Base-by-base conservation (phyloP, 2,888 invertebrate genomes). In the Leptinotarsa tumamoca region DNA sequence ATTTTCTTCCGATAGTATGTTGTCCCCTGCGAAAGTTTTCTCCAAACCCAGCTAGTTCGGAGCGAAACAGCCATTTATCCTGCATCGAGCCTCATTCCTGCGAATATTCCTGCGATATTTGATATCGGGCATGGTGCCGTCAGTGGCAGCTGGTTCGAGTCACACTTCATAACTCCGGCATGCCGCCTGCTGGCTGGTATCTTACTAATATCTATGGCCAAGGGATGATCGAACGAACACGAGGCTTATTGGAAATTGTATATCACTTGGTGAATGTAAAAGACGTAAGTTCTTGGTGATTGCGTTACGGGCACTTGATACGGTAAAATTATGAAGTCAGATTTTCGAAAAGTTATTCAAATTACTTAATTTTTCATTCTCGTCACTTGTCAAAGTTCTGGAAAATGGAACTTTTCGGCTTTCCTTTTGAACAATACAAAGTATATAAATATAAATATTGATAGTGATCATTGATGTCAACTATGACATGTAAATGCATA, bases 101-200 rank as follows among this genome's bases (percentile, higher is more conserved):
- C 81, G 80, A 84, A 84, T 83, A 83, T 83, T 83, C 82, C 83
- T 85, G 86, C 87, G 86, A 88, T 88, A 88, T 88, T 88, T 87
- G 88, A 87, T 87, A 86, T 87, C 85, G 82, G 78, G 73, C 74
- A 78, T 78, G 84, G 81, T 80, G 86, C 85, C 87, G 88, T 88
- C 88, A 88, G 81, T 83, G 83, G 81, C 88, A 88, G 84, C 87
- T 88, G 88, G 86, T 85, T 82, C 80, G 79, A 84, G 87, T 88
- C 87, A 86, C 88, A 88, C 88, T 88, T 88, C 88, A 88, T 88
- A 88, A 87, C 85, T 83, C 83, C 85, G 81, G 81, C 83, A 80
- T 83, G 81, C 81, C 80, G 82, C 82, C 81, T 72, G 78, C 79
- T 80, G 79, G 78, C 80, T 80, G 82, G 81, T 82, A 83, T 82